Evolutionary conservation across 2,797 vertebrate species (phyloP).

Genomic region (Hydrophis major): DNA sequence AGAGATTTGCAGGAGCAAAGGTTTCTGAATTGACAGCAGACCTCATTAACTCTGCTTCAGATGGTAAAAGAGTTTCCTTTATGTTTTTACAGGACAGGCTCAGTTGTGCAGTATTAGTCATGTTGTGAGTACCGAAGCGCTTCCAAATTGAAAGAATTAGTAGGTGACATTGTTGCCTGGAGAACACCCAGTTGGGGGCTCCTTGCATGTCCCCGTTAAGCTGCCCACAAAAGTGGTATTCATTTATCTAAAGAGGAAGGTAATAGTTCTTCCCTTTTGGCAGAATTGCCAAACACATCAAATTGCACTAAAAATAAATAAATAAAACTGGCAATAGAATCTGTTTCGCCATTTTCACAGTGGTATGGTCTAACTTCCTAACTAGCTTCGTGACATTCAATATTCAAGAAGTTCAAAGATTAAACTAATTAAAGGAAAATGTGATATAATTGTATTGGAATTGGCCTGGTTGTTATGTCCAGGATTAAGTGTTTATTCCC

Average conservation of each 20-base stretch:
- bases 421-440: no score
- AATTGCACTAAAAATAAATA: not conserved
- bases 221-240: not conserved
- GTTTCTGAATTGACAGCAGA: not conserved
- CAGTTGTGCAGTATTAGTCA: not conserved
- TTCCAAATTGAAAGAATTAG: not conserved
- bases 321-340: not conserved
- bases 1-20: not conserved
- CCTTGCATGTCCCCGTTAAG: not conserved
- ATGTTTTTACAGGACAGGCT: not conserved
- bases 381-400: no score
- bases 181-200: not conserved
- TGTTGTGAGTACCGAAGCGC: not conserved
- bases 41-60: not conserved
- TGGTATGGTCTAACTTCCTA: no score
- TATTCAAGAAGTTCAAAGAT: no score
- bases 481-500: no score
- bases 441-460: no score
- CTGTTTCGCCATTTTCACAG: no score
- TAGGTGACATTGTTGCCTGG: not conserved
- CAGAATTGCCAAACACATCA: not conserved
- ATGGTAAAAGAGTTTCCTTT: no score
- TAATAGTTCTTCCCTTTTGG: not conserved
- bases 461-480: no score
- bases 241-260: not conserved